Conservation (phyloP, 1,140 invertebrate species). For the Colletes gigas region DNA sequence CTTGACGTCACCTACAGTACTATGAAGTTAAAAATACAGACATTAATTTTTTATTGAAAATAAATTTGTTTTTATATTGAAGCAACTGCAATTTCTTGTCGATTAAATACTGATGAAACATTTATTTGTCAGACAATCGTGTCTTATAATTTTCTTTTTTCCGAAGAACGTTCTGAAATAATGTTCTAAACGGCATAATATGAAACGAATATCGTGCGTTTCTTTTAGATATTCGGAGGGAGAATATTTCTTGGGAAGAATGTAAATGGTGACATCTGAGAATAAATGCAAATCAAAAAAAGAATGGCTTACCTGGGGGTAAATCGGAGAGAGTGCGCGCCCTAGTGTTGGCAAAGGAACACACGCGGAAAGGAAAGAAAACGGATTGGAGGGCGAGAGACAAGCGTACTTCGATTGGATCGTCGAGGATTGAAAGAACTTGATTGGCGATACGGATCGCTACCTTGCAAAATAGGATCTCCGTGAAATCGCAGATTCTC, state of each 20-base stretch:
- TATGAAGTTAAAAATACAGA: too few relatives aligned
- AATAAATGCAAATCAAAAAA: constrained; percentile 1
- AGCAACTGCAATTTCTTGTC: too few relatives aligned
- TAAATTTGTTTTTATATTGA: too few relatives aligned
- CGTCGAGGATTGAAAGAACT: constrained; percentile 53
- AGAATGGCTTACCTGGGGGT: too few relatives aligned
- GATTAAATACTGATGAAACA: too few relatives aligned
- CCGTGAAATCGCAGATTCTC: constrained; percentile 47
- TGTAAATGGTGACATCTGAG: too few relatives aligned
- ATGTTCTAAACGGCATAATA: neutral
- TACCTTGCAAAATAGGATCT: constrained; percentile 55
- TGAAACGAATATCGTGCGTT: neutral
- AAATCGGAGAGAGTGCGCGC: neutral
- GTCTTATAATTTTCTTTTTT: too few relatives aligned
- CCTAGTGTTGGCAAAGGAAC: neutral
- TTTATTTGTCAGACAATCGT: too few relatives aligned
- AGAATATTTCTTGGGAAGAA: neutral
- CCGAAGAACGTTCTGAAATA: neutral
- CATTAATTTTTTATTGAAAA: too few relatives aligned
- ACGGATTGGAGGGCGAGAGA: neutral
- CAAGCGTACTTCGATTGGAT: constrained; percentile 45
- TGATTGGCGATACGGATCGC: constrained; percentile 59
- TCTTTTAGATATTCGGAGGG: neutral
- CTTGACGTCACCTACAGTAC: too few relatives aligned
- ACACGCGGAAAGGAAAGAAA: neutral